These are phyloP conservation scores for Operophtera brumata DNA, from an alignment of 2,888 invertebrate species.

Conservation along the genomic window DNA sequence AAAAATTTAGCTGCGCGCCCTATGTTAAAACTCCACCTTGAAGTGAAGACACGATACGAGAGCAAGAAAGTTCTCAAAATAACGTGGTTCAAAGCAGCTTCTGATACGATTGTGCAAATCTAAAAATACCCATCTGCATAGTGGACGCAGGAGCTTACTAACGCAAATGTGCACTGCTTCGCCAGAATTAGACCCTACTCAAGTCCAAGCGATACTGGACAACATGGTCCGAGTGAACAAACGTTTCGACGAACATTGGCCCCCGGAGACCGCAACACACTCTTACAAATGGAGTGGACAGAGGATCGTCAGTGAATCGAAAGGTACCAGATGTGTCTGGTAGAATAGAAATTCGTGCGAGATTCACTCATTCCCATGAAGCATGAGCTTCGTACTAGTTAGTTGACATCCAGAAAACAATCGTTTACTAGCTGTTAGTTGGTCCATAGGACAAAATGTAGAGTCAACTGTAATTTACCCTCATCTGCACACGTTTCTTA, in stretches of 20 bases:
- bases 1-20: too few species aligned
- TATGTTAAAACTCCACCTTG: too few species aligned
- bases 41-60: too few species aligned
- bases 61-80: not conserved
- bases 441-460: not conserved
- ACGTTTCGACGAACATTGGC: constrained; percentile 68
- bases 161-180: constrained; percentile 59
- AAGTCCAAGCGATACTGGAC: constrained; percentile 70
- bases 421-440: not conserved
- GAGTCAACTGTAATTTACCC: constrained; percentile 10
- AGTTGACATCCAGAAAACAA: not conserved
- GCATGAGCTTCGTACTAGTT: constrained; percentile 4
- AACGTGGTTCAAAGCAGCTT: not conserved
- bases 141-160: constrained; percentile 49
- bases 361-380: constrained; percentile 16
- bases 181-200: constrained; percentile 71
- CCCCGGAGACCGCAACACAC: constrained; percentile 48
- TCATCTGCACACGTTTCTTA: constrained; percentile 8
- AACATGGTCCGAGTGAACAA: constrained; percentile 60
- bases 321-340: constrained; percentile 62
- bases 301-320: constrained; percentile 64
- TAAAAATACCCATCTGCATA: constrained; percentile 18
- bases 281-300: constrained; percentile 59
- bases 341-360: constrained; percentile 48
- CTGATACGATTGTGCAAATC: constrained; percentile 9